Percentiles rank a stretch among this genome's conserved stretches.
Conservation (phyloP, 2,113 vertebrate genomes). For the Globicephala melas region DNA sequence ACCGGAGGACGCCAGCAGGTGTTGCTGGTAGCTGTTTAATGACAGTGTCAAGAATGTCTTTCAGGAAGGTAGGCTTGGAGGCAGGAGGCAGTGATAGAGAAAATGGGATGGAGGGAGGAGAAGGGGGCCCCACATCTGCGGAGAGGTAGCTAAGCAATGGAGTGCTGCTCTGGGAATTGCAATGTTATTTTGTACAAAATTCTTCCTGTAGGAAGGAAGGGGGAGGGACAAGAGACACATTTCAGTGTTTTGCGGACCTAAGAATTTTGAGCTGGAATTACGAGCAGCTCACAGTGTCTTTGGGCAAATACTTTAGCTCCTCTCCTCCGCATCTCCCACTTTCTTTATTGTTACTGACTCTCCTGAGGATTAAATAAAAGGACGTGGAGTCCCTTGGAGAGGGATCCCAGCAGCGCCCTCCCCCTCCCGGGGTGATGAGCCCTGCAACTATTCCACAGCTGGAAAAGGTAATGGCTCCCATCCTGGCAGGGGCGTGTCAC, state of each 20-base stretch:
- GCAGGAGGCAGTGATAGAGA: slow-evolving; percentile 10
- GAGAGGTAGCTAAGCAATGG: not conserved
- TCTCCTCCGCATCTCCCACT: not conserved
- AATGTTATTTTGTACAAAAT: slow-evolving; percentile 18
- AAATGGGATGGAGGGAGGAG: not conserved
- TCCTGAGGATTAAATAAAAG: slow-evolving; percentile 24
- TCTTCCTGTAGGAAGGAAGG: slow-evolving; percentile 5
- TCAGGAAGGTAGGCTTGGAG: slow-evolving; percentile 26
- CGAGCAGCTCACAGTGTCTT: not conserved
- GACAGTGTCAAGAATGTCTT: slow-evolving; percentile 35
- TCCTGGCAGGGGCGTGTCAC: not conserved
- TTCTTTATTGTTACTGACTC: not conserved
- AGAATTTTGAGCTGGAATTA: not conserved
- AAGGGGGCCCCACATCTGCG: not conserved
- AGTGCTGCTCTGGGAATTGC: not conserved
- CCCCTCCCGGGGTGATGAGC: not conserved
- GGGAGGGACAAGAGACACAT: not conserved
- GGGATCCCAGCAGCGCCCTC: not conserved
- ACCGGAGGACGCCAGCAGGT: slow-evolving; percentile 52
- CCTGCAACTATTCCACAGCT: slow-evolving; percentile 35
- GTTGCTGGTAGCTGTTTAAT: slow-evolving; percentile 60
- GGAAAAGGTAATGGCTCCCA: slow-evolving; percentile 50
- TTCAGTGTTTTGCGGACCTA: not conserved
- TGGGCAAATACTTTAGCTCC: not conserved
- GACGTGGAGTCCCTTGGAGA: not conserved